Evolutionary conservation across 1,140 invertebrate species (phyloP).

Genomic region (Psix sp.): DNA sequence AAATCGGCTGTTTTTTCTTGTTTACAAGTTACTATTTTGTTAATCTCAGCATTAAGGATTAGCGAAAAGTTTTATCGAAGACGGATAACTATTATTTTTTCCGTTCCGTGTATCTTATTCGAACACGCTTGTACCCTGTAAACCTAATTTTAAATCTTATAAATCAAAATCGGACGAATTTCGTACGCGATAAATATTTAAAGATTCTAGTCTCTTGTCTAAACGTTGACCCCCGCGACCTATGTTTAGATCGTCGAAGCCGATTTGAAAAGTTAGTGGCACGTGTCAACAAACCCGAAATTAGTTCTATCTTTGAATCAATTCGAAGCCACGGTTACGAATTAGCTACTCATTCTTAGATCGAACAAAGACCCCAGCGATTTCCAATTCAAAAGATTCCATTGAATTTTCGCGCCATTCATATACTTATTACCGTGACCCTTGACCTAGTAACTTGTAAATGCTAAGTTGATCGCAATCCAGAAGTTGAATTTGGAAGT

Average conservation of each 20-base stretch:
- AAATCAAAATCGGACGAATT: too few species aligned
- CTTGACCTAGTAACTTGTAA: conserved; percentile 68
- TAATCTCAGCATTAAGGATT: too few species aligned
- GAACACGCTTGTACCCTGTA: too few species aligned
- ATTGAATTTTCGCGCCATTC: conserved; percentile 25
- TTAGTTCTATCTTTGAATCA: conserved; percentile 17
- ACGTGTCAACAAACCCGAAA: conserved; percentile 16
- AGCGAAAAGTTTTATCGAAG: too few species aligned
- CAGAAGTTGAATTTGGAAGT: too few species aligned
- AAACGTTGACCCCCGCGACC: conserved; percentile 19
- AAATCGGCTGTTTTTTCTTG: too few species aligned
- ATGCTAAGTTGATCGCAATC: conserved; percentile 62
- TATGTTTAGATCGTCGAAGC: conserved; percentile 6
- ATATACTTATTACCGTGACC: conserved; percentile 62
- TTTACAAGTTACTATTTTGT: too few species aligned
- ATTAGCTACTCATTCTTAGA: not conserved
- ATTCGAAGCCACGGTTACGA: not conserved
- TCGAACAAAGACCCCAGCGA: not conserved
- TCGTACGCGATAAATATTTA: too few species aligned
- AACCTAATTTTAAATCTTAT: too few species aligned
- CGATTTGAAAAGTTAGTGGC: not conserved
- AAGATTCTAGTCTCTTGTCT: too few species aligned
- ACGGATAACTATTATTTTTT: too few species aligned
- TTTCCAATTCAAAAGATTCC: conserved; percentile 32
- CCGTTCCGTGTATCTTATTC: too few species aligned